Evolutionary conservation across 1,140 invertebrate genomes (phyloP), one percentile per base, ranked within the genome.

Genomic region (Camponotus vicinus): DNA sequence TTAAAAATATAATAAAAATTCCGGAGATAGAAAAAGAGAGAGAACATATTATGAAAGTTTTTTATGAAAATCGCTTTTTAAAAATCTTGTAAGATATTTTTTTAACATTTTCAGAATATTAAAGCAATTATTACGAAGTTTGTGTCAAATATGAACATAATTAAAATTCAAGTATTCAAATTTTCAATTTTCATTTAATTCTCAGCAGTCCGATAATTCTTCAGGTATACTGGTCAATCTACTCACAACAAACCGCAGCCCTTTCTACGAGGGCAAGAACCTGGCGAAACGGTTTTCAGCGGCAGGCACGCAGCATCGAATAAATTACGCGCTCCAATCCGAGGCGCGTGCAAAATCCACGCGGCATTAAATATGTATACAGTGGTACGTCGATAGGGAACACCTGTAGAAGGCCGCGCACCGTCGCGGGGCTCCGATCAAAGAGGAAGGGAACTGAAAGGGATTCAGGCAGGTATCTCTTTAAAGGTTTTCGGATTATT

Each of bases 251-350:
- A 42, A 5, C 21, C 34, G 49, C 45, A 32, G 40, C 21, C 15
- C 34, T 57, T 34, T 18, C n/a, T 61, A 49, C 37, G n/a, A 89
- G 87, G 90, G 88, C 88, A 90, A 92, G 52, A 79, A 92, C 86
- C 87, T 89, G 87, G 86, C 91, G 89, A 92, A 91, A 75, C 77
- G 75, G 45, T 76, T 76, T 67, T 69, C 61, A 59, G 57, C 66
- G 27, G 59, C 80, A 84, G 86, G 86, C 85, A 85, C 57, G 78
- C 78, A 86, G 77, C 86, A 80, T 80, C 37, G 87, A 91, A 91
- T 92, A 91, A 91, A 91, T 91, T 92, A 91, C 88, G 88, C 75
- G 89, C 86, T 91, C 89, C 90, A 91, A 92, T 91, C 90, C 89
- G 88, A 89, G 90, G 85, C 84, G 88, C 91, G 91, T 92, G 90